A percentile compares a stretch with the other conserved stretches of the same genome.
These are phyloP conservation scores for Perca fluviatilis DNA, from an alignment of 2,113 vertebrate species.

Conservation along the genomic window DNA sequence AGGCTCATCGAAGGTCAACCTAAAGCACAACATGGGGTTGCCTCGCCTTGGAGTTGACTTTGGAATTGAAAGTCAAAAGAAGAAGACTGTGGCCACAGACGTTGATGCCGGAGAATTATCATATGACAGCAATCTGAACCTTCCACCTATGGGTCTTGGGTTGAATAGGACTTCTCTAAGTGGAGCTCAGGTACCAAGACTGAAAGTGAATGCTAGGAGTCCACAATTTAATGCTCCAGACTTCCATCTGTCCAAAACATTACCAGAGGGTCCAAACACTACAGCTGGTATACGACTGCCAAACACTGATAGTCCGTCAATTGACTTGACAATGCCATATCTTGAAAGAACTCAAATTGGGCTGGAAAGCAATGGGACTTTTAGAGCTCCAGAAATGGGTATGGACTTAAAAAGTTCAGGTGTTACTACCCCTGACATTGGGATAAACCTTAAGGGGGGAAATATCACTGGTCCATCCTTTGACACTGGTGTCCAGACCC, in stretches of 20 bases:
- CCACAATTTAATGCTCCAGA: slow-evolving; percentile 31
- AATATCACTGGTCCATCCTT: slow-evolving; percentile 32
- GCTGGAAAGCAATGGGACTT: slow-evolving; percentile 11
- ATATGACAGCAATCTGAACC: slow-evolving; percentile 67
- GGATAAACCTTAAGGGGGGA: slow-evolving; percentile 26
- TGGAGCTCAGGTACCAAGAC: slow-evolving; percentile 33
- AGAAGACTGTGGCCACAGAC: slow-evolving; percentile 23
- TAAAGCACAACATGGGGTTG: slow-evolving; percentile 42
- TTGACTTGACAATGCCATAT: slow-evolving; percentile 35
- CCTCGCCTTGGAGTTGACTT: slow-evolving; percentile 79
- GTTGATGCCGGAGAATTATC: slow-evolving; percentile 10
- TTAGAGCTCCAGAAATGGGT: slow-evolving; percentile 28
- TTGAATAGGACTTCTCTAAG: slow-evolving; percentile 2
- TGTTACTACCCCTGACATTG: slow-evolving; percentile 2
- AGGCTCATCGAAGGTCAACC: slow-evolving; percentile 33
- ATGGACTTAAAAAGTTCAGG: slow-evolving; percentile 21
- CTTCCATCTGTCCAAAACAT: slow-evolving; percentile 19
- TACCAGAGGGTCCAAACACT: slow-evolving; percentile 21
- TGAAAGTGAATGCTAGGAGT: slow-evolving; percentile 7
- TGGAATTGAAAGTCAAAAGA: slow-evolving; percentile 57
- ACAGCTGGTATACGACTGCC: slow-evolving; percentile 25
- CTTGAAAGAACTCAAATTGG: slow-evolving; percentile 34
- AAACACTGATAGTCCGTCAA: slow-evolving; percentile 23
- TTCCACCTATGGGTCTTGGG: slow-evolving; percentile 56
- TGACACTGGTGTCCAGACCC: slow-evolving; percentile 1